These are phyloP conservation scores for Nomada goodeniana DNA, from an alignment of 2,888 invertebrate genomes.

Conservation along the genomic window DNA sequence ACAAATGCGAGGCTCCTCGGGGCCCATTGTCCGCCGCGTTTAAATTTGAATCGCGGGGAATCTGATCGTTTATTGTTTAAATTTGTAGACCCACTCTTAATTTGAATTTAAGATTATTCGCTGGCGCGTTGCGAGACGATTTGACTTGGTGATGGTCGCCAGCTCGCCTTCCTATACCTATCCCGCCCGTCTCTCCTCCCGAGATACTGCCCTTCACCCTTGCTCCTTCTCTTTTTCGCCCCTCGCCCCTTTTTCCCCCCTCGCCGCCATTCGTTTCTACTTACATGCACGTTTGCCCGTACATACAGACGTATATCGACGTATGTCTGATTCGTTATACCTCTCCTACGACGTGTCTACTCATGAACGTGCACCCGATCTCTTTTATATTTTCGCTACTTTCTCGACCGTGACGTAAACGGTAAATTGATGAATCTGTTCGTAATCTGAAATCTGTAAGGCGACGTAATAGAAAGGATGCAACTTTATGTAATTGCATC, in stretches of 20 bases:
- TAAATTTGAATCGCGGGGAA: constrained; percentile 82
- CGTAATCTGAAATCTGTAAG: no score
- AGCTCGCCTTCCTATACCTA: constrained; percentile 72
- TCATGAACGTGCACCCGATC: constrained; percentile 9
- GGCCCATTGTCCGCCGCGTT: constrained; percentile 80
- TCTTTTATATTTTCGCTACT: constrained; percentile 21
- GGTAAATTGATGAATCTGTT: constrained; percentile 4
- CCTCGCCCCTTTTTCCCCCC: neutral
- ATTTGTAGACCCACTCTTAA: constrained; percentile 83
- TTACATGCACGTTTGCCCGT: constrained; percentile 37
- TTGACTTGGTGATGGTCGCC: constrained; percentile 83
- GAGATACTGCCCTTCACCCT: constrained; percentile 27
- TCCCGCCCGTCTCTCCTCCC: constrained; percentile 31
- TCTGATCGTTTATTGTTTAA: constrained; percentile 83
- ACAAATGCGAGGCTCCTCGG: constrained; percentile 68
- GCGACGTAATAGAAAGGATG: no score
- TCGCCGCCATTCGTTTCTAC: constrained; percentile 44
- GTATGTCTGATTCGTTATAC: constrained; percentile 59
- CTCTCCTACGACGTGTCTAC: constrained; percentile 16
- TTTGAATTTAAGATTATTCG: constrained; percentile 83
- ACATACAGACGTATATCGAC: constrained; percentile 42
- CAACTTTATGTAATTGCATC: no score
- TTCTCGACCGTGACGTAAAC: neutral
- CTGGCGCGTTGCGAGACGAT: constrained; percentile 82
- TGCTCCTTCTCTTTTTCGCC: neutral